Base-by-base conservation (phyloP, 2,797 vertebrate species). In the Paguma larvata region DNA sequence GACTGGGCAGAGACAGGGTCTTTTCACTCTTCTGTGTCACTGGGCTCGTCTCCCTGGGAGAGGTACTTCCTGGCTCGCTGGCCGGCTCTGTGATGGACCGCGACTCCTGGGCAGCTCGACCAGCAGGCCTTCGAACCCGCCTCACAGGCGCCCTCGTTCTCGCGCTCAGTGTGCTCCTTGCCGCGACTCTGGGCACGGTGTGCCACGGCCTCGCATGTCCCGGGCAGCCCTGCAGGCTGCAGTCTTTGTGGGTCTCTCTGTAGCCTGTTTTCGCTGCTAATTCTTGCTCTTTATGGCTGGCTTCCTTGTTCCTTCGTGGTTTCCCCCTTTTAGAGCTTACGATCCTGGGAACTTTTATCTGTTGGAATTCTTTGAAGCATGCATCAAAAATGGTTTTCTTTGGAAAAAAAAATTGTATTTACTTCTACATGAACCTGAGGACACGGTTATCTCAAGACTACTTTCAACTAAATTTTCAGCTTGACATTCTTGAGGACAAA, bases 171-270 rank as follows among this genome's bases (percentile, higher is more conserved):
- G 2, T 15, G 25, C 2, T 38, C 48, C 85, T 72, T 38, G 23
- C 30, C 12, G 30, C 14, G 11, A 13, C 44, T 44, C n/a, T 25
- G 5, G 68, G 6, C 16, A 30, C 11, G 14, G 5, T 19, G 34
- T n/a, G 10, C 15, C 9, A 38, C 1, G 13, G 15, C 4, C 51
- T 0, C 16, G 89, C 19, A 0, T 1, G 1, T n/a, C 14, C 21
- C 79, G 27, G 48, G 3, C 1, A 2, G 4, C 25, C n/a, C 38
- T 38, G 6, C 9, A 15, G 5, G 2, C 34, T 1, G 16, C 2
- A 3, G 30, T 9, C 62, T 46, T 3, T 0, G 72, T 1, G 3
- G 4, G 3, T 3, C 65, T 53, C 72, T 68, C 48, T 34, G 32
- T 2, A 5, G 68, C 14, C 9, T 0, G 59, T 21, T 19, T 34